Evolutionary conservation across 2,888 invertebrate species (phyloP).

Genomic region (Campaea margaritaria): DNA sequence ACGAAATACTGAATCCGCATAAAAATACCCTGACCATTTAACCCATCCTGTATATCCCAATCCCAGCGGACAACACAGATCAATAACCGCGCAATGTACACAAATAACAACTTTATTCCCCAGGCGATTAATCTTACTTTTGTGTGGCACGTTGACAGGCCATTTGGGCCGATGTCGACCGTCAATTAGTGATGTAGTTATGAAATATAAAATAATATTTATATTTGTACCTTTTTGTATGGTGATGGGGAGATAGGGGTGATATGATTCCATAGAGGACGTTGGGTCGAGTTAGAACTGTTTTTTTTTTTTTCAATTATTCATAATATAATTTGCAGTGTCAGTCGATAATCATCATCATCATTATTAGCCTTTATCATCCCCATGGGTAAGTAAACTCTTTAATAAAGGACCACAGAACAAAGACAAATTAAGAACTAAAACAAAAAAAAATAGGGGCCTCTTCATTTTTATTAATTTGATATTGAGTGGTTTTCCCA

Average conservation of each 20-base stretch:
- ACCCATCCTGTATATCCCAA: conserved; percentile 59
- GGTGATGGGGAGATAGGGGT: neutral
- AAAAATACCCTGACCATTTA: conserved; percentile 41
- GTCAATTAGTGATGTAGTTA: conserved; percentile 67
- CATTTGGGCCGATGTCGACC: conserved; percentile 50
- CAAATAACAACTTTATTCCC: conserved; percentile 44
- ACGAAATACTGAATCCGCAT: conserved; percentile 25
- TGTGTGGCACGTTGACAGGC: conserved; percentile 37
- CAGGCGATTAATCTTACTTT: conserved; percentile 44
- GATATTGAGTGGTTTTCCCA: too few species aligned
- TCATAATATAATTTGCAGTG: too few species aligned
- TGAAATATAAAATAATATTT: conserved; percentile 52
- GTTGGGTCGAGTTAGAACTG: conserved; percentile 19
- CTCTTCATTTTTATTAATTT: too few species aligned
- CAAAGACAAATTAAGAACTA: too few species aligned
- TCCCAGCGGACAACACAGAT: conserved; percentile 58
- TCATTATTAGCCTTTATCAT: too few species aligned
- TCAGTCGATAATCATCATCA: too few species aligned
- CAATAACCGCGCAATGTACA: conserved; percentile 48
- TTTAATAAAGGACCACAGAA: too few species aligned
- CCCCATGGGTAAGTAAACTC: too few species aligned
- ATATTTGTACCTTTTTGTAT: conserved; percentile 45
- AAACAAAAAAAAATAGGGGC: too few species aligned
- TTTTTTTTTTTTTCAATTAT: too few species aligned
- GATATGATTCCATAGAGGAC: conserved; percentile 32